Evolutionary conservation across 2,888 invertebrate genomes (phyloP), one percentile per base, ranked within the genome.

Genomic region (Alentia gelatinosa): DNA sequence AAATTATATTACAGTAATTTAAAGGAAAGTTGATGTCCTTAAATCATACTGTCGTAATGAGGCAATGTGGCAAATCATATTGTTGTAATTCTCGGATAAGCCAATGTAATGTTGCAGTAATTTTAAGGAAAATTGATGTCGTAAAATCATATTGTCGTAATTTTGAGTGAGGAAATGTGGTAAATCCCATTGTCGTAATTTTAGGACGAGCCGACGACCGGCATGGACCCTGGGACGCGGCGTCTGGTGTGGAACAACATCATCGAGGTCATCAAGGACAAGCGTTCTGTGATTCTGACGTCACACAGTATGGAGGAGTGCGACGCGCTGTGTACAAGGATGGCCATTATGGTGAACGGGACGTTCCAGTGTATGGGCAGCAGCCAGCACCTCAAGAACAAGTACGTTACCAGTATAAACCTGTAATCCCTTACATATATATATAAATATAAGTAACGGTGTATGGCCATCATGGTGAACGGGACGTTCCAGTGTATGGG

Each of bases 271-370:
- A 94, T 95, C 26, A 94, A 94, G 90, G 94, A 95, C 30, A 95
- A 95, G 84, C 94, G 95, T 75, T 94, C 96, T 0, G 95, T 96
- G 37, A 93, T 96, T 3, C 93, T 96, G 12, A 96, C 96, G 37
- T 96, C 96, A 33, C 96, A 96, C 94, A 96, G 96, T 91, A 96
- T 96, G 96, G 96, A 95, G 92, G 96, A 96, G 91, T 96, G 96
- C 94, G 96, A 96, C 91, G 94, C 95, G 4, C 93, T 96, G 56
- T 96, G 96, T 93, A 95, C 95, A 15, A 92, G 96, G 40, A 91
- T 96, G 89, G 96, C 96, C n/a, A 96, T 96, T 88, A 96, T 96
- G 96, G 96, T 96, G 39, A 96, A 96, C 93, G 96, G 96, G 50
- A 93, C 94, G 86, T 95, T 96, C 91, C 94, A 94, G 91, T 96